Base-by-base conservation (phyloP, 2,888 invertebrate genomes). In the Acanthosepion esculentum region DNA sequence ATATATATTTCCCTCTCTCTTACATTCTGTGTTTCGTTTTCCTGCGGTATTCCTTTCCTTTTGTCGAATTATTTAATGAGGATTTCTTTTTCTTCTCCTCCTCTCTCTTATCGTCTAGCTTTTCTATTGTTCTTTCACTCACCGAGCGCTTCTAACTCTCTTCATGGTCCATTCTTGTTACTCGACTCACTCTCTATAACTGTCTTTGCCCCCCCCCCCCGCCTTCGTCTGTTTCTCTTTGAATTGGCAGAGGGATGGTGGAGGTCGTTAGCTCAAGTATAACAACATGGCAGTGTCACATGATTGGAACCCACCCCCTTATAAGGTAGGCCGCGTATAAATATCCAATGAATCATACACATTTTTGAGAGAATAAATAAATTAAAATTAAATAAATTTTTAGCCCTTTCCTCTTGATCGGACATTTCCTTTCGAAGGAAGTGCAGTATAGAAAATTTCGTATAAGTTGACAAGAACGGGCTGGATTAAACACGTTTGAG, bases 261-360 rank as follows among this genome's bases (percentile, higher is more conserved):
- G 93, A n/a, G 53, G 93, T 48, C 53, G 93, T 93, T 50, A 93
- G 26, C 29, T 48, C 33, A 94, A 41, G 94, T 94, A 41, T 64
- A 64, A 20, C 64, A 64, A 33, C 59, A 93, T 48, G n/a, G 53
- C 64, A 55, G 8, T 64, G 59, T 94, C 94, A 94, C 94, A 94
- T 94, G 94, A 94, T 94, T 59, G 55, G 23, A 59, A 94, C 59
- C 94, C 64, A 94, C 55, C 94, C 50, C 94, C 94, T 94, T 94
- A 94, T 94, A 78, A 78, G 78, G 78, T 59, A 94, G 94, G 59
- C 29, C 64, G 94, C 94, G 94, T 55, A 94, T 94, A 94, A 59
- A 94, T 94, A 94, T 94, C 48, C 50, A n/a, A 94, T 94, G 94
- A 94, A 94, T 94, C 94, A 94, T 94, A 64, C 93, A 29, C 10